These are phyloP conservation scores for Crambe crambe DNA, from an alignment of 37 sponge, comb jelly and placozoan species.

Conservation along the genomic window DNA sequence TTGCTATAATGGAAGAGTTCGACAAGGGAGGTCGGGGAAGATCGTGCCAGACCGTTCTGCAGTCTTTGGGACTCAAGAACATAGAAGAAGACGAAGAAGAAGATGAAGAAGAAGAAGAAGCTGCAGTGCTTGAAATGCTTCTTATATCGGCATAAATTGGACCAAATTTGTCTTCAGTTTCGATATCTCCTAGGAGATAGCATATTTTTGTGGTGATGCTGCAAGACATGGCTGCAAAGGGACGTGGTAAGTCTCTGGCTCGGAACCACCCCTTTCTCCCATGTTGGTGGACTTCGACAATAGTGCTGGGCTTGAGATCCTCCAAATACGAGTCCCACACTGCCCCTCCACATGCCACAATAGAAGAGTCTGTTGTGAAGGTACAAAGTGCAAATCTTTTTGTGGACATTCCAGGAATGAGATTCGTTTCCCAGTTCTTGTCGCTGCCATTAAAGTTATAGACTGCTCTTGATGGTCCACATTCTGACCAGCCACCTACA, in stretches of 20 bases:
- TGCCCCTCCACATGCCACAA: conserved; percentile 23
- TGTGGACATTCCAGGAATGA: conserved; percentile 1
- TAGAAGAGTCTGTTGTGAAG: conserved; percentile 1
- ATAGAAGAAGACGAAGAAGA: not conserved
- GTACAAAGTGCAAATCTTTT: not conserved
- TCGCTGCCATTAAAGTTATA: not conserved
- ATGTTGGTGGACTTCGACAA: conserved; percentile 11
- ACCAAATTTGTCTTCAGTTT: not conserved
- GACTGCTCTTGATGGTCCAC: not conserved
- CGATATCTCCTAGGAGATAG: conserved; percentile 5
- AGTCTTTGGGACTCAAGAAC: not conserved
- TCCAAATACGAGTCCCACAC: not conserved
- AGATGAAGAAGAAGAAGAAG: not conserved
- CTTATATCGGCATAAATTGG: not conserved
- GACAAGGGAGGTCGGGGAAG: not conserved
- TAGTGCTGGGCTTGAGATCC: not conserved
- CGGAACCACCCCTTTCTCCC: not conserved
- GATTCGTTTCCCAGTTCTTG: not conserved
- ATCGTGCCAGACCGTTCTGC: not conserved
- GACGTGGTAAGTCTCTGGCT: not conserved
- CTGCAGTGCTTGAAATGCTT: not conserved
- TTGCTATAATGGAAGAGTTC: not conserved
- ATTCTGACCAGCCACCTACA: not conserved
- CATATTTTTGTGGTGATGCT: not conserved
- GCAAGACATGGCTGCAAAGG: not conserved